Base-by-base conservation (phyloP, 1,140 invertebrate species). In the Sycophaga agraensis region DNA sequence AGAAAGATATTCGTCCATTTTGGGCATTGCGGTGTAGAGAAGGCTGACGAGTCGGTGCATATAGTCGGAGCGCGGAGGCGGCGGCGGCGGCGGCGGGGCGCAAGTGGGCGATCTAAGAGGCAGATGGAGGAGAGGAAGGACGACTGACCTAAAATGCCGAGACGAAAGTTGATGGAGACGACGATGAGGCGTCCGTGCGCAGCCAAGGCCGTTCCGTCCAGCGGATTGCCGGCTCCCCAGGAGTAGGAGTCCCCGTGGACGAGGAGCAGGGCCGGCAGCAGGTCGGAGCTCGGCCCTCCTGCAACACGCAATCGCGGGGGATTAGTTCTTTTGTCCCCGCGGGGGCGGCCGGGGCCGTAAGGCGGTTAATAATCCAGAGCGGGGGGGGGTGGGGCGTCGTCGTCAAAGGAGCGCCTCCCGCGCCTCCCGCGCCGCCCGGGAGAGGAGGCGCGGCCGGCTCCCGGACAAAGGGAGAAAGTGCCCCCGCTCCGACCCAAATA, bases 141-240 rank as follows among this genome's bases (percentile, higher is more conserved):
- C 17, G 0, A 80, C 88, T 89, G 82, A 94, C 96, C 96, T 74
- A 99, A 85, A 68, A 97, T 89, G 59, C 96, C 97, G 58, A 99
- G 87, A 70, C 97, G 88, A 85, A 97, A 99, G 85, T 99, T 99
- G 73, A 99, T 90, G 68, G 95, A 96, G 73, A 98, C 91, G 63
- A 99, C 94, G 73, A 99, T 92, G 71, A 98, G 87, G 74, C 93
- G 89, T 60, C 95, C 91, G 70, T 92, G 89, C 59, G 92, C 90
- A 56, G 94, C 92, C 46, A 98, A 82, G 24, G 94, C 89, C 55
- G 91, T 94, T 56, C 94, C 95, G 78, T 98, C 94, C 77, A 97
- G 95, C 5, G 93, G 88, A 83, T 96, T 96, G 48, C 95, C 94
- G 11, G 93, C 90, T 75, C 93, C 94, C 89, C 93, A 96, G 70